phyloP scores from a whole-genome alignment of 2,113 vertebrate genomes.

The Clarias gariepinus region DNA sequence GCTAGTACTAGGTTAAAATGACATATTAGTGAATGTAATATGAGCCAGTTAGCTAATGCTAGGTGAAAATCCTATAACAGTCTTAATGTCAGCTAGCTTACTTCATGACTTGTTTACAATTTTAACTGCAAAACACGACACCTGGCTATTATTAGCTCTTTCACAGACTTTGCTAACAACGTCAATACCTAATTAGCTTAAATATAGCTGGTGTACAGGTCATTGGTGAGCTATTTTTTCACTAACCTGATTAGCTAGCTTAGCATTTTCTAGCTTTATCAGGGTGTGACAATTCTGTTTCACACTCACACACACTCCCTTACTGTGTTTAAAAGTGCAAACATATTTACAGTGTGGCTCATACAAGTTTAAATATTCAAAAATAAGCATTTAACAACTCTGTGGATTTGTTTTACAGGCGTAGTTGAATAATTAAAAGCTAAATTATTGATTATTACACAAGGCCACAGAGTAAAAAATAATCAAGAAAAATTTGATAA shows the following conservation, averaged over 20 bases:
- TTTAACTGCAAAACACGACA: background rate
- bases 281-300: background rate
- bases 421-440: background rate
- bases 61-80: background rate
- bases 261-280: background rate
- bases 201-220: background rate
- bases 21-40: too few relatives aligned
- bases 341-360: background rate
- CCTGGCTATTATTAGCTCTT: background rate
- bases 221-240: background rate
- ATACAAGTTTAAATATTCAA: background rate
- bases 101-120: background rate
- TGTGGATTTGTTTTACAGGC: background rate
- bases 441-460: slow-evolving; percentile 12
- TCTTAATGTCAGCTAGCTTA: background rate
- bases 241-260: too few relatives aligned
- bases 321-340: background rate
- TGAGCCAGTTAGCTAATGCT: background rate
- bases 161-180: background rate
- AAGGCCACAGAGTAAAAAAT: background rate
- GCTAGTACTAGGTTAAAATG: background rate
- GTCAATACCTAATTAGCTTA: background rate
- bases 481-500: background rate
- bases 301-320: background rate
- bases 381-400: background rate